A percentile compares a stretch with the other conserved stretches of the same genome.
Evolutionary conservation across 2,113 vertebrate species (phyloP).

Genomic region (Ardeotis arabs): DNA sequence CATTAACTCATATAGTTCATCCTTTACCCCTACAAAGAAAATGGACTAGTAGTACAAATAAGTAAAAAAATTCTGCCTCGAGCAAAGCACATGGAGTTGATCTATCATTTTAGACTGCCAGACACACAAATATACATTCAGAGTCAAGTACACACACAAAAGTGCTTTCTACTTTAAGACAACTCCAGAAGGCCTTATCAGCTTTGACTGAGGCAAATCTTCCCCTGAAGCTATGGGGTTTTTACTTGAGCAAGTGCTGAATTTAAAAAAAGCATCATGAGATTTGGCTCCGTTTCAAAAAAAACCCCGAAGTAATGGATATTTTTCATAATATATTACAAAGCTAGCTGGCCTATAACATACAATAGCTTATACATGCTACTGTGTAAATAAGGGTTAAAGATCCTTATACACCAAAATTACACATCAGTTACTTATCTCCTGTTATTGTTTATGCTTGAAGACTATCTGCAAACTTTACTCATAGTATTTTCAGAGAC

Average conservation of each 20-base stretch:
- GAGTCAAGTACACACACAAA: background rate
- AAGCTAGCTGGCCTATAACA: background rate
- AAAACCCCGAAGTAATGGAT: background rate
- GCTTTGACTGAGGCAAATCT: background rate
- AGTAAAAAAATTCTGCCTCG: background rate
- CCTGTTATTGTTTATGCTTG: background rate
- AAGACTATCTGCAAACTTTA: background rate
- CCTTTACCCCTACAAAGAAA: background rate
- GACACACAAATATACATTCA: background rate
- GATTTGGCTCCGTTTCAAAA: background rate
- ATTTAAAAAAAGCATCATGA: background rate
- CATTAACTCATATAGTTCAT: background rate
- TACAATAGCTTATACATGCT: background rate
- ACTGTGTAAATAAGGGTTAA: background rate
- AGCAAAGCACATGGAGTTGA: conserved; percentile 12
- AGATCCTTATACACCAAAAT: background rate
- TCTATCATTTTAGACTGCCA: conserved; percentile 43
- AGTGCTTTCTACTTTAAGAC: background rate
- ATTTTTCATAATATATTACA: background rate
- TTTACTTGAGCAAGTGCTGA: background rate
- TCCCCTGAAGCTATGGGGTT: background rate
- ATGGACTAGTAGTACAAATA: background rate
- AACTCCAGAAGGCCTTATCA: background rate
- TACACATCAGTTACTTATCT: background rate
- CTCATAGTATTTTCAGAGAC: background rate